phyloP scores from a whole-genome alignment of 2,888 invertebrate genomes.

The Coenonympha glycerion region DNA sequence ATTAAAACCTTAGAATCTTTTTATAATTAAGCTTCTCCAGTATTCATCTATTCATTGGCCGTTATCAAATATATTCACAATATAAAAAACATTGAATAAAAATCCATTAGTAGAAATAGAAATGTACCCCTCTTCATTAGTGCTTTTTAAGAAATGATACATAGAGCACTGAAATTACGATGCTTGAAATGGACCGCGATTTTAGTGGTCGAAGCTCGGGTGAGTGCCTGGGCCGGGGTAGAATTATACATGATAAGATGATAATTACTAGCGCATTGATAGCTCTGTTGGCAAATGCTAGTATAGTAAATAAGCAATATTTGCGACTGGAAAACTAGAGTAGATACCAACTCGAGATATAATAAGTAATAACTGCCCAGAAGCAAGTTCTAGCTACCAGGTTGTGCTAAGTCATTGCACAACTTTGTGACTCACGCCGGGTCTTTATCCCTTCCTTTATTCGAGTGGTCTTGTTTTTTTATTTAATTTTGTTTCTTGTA shows the following conservation, averaged over 20 bases:
- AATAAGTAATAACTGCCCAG: background rate
- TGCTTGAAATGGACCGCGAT: background rate
- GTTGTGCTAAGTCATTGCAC: conserved; percentile 65
- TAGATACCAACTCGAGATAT: conserved; percentile 2
- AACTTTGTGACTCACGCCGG: conserved; percentile 60
- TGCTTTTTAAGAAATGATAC: background rate
- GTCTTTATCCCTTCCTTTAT: conserved; percentile 54
- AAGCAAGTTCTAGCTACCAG: conserved; percentile 42
- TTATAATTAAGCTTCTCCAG: too few relatives aligned
- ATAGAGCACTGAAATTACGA: background rate
- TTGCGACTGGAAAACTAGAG: background rate
- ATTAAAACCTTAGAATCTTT: too few relatives aligned
- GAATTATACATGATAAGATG: too few relatives aligned
- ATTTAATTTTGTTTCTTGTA: conserved; percentile 20
- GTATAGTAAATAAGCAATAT: too few relatives aligned
- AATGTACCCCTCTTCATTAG: background rate
- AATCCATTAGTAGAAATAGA: background rate
- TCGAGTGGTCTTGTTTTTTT: conserved; percentile 45
- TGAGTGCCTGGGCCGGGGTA: too few relatives aligned
- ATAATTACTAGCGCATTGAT: too few relatives aligned
- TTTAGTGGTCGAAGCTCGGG: too few relatives aligned
- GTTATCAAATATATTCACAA: too few relatives aligned
- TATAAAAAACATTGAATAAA: too few relatives aligned
- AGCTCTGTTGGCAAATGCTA: too few relatives aligned
- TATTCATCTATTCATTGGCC: too few relatives aligned